Evolutionary conservation across 2,113 vertebrate species (phyloP).

Genomic region (Spilogale gracilis): DNA sequence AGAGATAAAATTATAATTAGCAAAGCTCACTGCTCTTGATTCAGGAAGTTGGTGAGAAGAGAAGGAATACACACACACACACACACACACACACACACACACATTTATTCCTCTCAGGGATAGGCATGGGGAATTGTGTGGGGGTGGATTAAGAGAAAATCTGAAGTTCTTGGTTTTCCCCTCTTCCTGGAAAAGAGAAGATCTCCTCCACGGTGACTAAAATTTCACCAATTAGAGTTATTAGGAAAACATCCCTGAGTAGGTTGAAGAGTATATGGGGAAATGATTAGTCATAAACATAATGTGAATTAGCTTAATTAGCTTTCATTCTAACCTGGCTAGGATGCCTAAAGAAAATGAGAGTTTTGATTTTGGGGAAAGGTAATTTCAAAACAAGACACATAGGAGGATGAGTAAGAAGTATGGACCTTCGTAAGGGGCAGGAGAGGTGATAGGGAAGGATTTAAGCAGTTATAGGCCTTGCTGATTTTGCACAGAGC

Average conservation of each 20-base stretch:
- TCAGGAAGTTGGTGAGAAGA: neutral
- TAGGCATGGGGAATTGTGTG: neutral
- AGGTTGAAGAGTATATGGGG: neutral
- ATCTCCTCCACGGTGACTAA: neutral
- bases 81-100: neutral
- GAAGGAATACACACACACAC: neutral
- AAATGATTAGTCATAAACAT: neutral
- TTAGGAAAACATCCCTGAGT: neutral
- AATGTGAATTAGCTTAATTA: conserved; percentile 10
- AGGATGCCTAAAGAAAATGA: neutral
- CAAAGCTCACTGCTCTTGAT: neutral
- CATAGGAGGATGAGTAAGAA: neutral
- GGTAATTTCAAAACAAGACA: neutral
- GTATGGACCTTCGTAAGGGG: neutral
- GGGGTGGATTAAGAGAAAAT: neutral
- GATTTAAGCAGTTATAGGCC: neutral
- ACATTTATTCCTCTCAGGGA: neutral
- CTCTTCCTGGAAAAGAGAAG: neutral
- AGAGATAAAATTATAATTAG: neutral
- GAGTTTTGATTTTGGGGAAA: neutral
- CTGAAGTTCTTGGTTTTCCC: neutral
- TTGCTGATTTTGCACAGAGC: neutral
- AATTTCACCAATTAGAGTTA: conserved; percentile 20
- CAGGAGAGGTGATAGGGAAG: neutral
- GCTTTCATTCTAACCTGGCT: neutral